A percentile compares a stretch with the other conserved stretches of the same genome.
Conservation (phyloP, 2,888 invertebrate species). For the Temnothorax rugatulus region DNA sequence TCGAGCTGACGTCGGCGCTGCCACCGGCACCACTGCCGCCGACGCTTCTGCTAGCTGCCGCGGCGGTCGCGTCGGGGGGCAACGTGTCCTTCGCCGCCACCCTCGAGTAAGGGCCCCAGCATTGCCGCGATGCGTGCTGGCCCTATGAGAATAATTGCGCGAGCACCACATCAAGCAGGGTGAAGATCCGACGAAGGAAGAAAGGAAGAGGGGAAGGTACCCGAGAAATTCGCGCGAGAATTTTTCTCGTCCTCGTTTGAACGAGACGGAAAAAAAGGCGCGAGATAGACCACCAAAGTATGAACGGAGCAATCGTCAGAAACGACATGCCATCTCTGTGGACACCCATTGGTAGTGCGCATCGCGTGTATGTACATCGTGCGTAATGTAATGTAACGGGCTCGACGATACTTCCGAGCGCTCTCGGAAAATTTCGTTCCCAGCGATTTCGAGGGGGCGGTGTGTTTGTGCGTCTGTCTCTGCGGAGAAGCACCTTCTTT, state of each 20-base stretch:
- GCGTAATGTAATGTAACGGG: constrained; percentile 16
- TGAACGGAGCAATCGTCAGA: constrained; percentile 1
- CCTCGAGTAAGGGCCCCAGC: constrained; percentile 78
- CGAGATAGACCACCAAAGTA: constrained; percentile 17
- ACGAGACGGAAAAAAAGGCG: neutral
- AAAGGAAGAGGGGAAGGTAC: neutral
- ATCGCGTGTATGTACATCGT: constrained; percentile 24
- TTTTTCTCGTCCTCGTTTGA: constrained; percentile 1
- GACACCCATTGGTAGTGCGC: constrained; percentile 27
- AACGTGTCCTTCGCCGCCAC: constrained; percentile 85
- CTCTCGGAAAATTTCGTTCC: constrained; percentile 31
- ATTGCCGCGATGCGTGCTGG: constrained; percentile 28
- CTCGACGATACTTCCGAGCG: constrained; percentile 15
- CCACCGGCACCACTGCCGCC: constrained; percentile 75
- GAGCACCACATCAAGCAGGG: constrained; percentile 28
- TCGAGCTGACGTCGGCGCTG: constrained; percentile 71
- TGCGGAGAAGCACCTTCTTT: constrained; percentile 2
- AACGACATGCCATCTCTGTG: constrained; percentile 10
- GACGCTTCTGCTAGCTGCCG: constrained; percentile 80
- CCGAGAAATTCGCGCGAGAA: constrained; percentile 3
- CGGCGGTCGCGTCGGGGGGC: constrained; percentile 82
- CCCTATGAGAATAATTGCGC: constrained; percentile 41
- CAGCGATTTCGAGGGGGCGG: neutral
- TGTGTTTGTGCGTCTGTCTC: constrained; percentile 1
- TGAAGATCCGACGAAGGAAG: neutral